Evolutionary conservation across 2,888 invertebrate species (phyloP), one percentile per base, ranked within the genome.

Genomic region (Nomada fucata): DNA sequence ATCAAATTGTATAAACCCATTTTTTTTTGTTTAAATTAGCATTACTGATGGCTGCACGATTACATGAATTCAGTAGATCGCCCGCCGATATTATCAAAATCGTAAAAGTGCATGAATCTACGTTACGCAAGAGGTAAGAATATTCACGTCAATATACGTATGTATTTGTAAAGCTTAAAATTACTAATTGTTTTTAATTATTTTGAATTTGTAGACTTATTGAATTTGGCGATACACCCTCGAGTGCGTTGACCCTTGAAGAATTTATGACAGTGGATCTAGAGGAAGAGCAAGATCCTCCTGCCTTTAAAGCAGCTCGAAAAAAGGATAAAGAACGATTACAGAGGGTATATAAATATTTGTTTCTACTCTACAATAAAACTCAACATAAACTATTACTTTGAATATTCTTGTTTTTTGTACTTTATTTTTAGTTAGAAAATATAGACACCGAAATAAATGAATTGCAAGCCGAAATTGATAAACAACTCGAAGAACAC

Each of bases 231-330:
- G 98, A 98, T 89, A 99, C 99, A 0, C 98, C 99, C 0, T 98
- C 99, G 15, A 98, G 99, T 91, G 96, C 97, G 11, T 94, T 99
- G 71, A 99, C 99, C 0, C 94, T 99, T 42, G 99, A 99, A 89
- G 99, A 99, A 94, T 99, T 99, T 93, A 97, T 98, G 96, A 97
- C 97, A 0, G 98, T 99, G 0, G 99, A 99, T 93, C 94, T 99
- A 87, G 99, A 99, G 92, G 98, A 98, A 89, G 98, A 98, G 91
- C 98, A 98, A 93, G 99, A 99, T 94, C 98, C 99, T 11, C 99
- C 99, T 0, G 97, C 98, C 1, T 99, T 98, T 92, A 98, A 98
- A 93, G 97, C 97, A 1, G 98, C 98, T 0, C 95, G 98, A 73
- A 97, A 97, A 91, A 97, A 97, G 91, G 98, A 98, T 91, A 97